Evolutionary conservation across 2,888 invertebrate species (phyloP).

Genomic region (Lasioglossum morio): DNA sequence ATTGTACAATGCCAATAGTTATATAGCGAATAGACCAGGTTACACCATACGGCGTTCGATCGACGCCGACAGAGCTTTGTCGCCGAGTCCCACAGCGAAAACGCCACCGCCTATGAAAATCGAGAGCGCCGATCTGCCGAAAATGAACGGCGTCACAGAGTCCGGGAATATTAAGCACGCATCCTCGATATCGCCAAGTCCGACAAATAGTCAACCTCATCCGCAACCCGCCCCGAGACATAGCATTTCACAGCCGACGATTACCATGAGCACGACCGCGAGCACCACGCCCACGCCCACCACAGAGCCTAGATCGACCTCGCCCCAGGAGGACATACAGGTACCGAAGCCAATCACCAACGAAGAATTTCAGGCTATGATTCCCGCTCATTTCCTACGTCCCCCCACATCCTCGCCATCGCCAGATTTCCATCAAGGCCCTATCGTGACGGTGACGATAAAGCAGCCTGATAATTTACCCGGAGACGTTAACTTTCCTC

Average conservation of each 20-base stretch:
- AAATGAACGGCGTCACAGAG: conserved; percentile 80
- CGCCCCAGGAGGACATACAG: conserved; percentile 86
- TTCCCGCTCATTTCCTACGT: conserved; percentile 94
- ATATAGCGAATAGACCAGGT: conserved; percentile 90
- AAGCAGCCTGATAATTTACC: conserved; percentile 89
- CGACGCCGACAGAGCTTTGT: conserved; percentile 84
- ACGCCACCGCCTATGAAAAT: conserved; percentile 80
- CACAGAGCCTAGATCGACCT: conserved; percentile 68
- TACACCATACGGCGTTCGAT: conserved; percentile 87
- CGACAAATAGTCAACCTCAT: conserved; percentile 66
- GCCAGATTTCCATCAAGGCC: conserved; percentile 85
- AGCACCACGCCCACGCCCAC: conserved; percentile 60
- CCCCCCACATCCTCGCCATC: conserved; percentile 83
- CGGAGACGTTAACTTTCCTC: conserved; percentile 91
- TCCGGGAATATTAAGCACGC: conserved; percentile 54
- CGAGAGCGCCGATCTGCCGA: conserved; percentile 75
- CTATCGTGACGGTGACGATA: conserved; percentile 93
- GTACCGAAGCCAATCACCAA: conserved; percentile 94
- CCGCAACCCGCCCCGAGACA: conserved; percentile 80
- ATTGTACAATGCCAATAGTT: conserved; percentile 89
- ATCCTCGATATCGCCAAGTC: conserved; percentile 63
- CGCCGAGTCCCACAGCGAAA: conserved; percentile 82
- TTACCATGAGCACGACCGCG: conserved; percentile 57
- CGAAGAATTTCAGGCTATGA: conserved; percentile 98
- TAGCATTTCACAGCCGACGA: conserved; percentile 68